Base-by-base conservation (phyloP, 1,140 invertebrate genomes). In the Pogonus chalceus region DNA sequence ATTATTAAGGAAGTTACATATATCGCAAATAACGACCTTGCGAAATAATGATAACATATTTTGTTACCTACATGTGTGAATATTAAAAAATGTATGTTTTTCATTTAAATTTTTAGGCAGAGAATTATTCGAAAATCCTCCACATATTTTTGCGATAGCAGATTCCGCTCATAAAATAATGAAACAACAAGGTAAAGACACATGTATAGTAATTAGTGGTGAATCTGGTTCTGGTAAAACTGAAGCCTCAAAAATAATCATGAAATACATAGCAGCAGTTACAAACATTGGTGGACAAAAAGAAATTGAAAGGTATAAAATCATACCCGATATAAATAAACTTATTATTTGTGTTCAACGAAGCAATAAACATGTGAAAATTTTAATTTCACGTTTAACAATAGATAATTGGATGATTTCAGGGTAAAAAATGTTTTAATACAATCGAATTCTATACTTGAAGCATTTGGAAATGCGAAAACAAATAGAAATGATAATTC, bases 251-350 rank as follows among this genome's bases (percentile, higher is more conserved):
- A 98, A 98, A 78, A 96, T 98, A 60, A 96, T 98, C 56, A 98
- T 98, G 93, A 92, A 94, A 68, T 98, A 98, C 68, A 96, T 98
- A 57, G 94, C 96, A 4, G 94, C 94, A 9, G 92, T 98, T 46
- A 98, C 94, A 16, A 97, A 94, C 83, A 65, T 87, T 64, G 81
- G 84, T 67, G 81, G 92, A 60, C 85, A 94, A 71, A 87, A 90
- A 67, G 95, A 98, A 73, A 95, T 98, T 51, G 94, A 97, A 74
- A 84, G 90, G 90, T 92, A 46, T 53, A 53, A 54, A 7, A 37
- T 22, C 24, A 14, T 52, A 49, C n/a, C n/a, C n/a, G n/a, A n/a
- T n/a, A n/a, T n/a, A n/a, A n/a, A 46, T 46, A n/a, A 7, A 7
- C 39, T 46, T 18, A 3, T 12, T n/a, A 46, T 7, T 7, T 7